A percentile compares a stretch with the other conserved stretches of the same genome.
phyloP scores from a whole-genome alignment of 30 jellyfish, hydroid and myxozoan genomes.

The Turritopsis dohrnii region DNA sequence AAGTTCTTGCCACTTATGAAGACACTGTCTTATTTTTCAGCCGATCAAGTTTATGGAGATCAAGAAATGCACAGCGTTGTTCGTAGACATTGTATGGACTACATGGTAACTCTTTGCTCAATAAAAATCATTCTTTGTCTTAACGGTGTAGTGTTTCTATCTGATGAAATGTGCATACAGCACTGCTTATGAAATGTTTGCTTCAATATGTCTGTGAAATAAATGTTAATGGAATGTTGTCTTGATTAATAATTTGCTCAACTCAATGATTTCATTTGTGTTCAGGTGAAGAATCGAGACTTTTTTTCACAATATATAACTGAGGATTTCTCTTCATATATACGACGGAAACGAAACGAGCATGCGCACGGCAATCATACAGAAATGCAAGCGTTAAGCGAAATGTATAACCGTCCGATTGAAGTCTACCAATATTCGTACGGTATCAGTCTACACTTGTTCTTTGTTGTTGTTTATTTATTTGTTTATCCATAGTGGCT shows the following conservation, averaged over 20 bases:
- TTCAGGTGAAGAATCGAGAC: slow-evolving; percentile 79
- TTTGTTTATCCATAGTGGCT: background rate
- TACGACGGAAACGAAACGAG: slow-evolving; percentile 82
- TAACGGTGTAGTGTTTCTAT: too few relatives aligned
- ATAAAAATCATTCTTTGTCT: background rate
- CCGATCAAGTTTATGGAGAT: slow-evolving; percentile 97
- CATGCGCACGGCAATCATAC: slow-evolving; percentile 90
- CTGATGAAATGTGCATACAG: too few relatives aligned
- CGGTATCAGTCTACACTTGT: slow-evolving; percentile 29
- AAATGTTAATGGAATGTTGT: too few relatives aligned
- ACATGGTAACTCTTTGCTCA: slow-evolving; percentile 49
- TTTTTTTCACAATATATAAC: slow-evolving; percentile 88
- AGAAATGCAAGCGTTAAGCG: slow-evolving; percentile 95
- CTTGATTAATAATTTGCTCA: too few relatives aligned
- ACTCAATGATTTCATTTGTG: too few relatives aligned
- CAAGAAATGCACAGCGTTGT: slow-evolving; percentile 98
- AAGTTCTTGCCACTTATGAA: background rate
- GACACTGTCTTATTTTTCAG: slow-evolving; percentile 30
- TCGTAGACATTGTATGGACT: slow-evolving; percentile 92
- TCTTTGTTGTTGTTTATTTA: too few relatives aligned
- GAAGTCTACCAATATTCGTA: slow-evolving; percentile 77
- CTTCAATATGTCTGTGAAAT: too few relatives aligned
- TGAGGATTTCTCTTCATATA: slow-evolving; percentile 82
- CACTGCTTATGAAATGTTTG: too few relatives aligned
- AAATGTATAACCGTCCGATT: slow-evolving; percentile 85